phyloP scores from a whole-genome alignment of 2,113 vertebrate genomes.

The Dasypus novemcinctus region DNA sequence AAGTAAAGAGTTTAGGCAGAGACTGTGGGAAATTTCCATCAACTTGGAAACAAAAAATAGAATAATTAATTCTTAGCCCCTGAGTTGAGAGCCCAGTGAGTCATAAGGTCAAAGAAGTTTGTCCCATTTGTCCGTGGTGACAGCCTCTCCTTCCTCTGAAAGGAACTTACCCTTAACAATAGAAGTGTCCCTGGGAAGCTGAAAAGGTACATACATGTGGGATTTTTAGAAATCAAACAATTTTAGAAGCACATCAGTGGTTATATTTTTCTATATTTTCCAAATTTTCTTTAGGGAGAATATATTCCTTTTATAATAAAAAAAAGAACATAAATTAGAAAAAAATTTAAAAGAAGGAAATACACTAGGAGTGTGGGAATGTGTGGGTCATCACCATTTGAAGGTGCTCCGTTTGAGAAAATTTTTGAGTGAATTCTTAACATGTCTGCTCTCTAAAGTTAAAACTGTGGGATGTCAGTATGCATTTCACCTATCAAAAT shows the following conservation, averaged over 20 bases:
- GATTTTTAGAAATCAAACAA: background rate
- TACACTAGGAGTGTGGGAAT: background rate
- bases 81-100: background rate
- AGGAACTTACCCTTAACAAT: slow-evolving; percentile 45
- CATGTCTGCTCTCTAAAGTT: background rate
- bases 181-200: slow-evolving; percentile 29
- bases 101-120: slow-evolving; percentile 58
- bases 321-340: background rate
- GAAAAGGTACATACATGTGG: background rate
- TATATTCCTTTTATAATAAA: background rate
- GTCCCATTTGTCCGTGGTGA: slow-evolving; percentile 68
- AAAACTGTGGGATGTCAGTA: background rate
- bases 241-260: background rate
- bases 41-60: slow-evolving; percentile 53
- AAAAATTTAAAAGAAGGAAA: background rate
- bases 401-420: background rate
- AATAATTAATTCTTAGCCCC: slow-evolving; percentile 39
- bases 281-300: background rate
- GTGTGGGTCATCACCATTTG: background rate
- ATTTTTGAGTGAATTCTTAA: slow-evolving; percentile 2
- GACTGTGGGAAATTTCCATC: slow-evolving; percentile 65
- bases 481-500: background rate
- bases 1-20: slow-evolving; percentile 42
- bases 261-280: background rate
- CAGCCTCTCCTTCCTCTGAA: background rate